Conservation (phyloP, 2,113 vertebrate genomes). For the Amphilophus citrinellus region DNA sequence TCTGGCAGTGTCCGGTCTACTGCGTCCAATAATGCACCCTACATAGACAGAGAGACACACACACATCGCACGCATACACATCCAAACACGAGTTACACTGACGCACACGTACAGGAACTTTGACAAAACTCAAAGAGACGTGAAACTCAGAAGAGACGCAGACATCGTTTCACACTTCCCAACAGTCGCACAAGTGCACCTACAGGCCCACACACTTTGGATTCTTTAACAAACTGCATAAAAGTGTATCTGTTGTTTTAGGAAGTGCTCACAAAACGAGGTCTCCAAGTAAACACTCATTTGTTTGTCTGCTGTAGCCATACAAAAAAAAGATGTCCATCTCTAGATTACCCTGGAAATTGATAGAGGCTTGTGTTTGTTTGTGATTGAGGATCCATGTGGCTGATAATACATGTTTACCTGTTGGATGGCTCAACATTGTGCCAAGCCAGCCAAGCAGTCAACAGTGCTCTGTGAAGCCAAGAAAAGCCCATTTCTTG, state of each 20-base stretch:
- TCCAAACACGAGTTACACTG: constrained; percentile 1
- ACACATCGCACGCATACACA: neutral
- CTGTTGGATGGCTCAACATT: constrained; percentile 41
- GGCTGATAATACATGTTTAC: constrained; percentile 66
- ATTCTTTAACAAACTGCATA: constrained; percentile 31
- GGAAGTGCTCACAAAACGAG: constrained; percentile 21
- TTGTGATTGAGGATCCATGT: constrained; percentile 28
- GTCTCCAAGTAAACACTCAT: constrained; percentile 29
- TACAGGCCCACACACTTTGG: constrained; percentile 7
- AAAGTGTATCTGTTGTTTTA: constrained; percentile 20
- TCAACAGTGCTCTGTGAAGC: constrained; percentile 20
- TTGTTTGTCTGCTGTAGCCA: constrained; percentile 16
- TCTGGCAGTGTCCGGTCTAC: constrained; percentile 71
- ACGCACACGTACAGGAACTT: constrained; percentile 20
- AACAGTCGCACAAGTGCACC: constrained; percentile 7
- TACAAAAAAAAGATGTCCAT: constrained; percentile 22
- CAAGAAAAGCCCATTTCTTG: constrained; percentile 45
- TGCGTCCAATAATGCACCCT: constrained; percentile 72
- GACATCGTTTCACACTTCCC: constrained; percentile 26
- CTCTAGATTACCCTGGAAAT: constrained; percentile 41
- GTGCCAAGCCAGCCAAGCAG: constrained; percentile 56
- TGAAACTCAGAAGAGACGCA: constrained; percentile 14
- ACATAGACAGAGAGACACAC: constrained; percentile 50
- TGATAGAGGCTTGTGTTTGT: constrained; percentile 15
- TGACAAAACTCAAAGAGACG: constrained; percentile 57